phyloP scores from a whole-genome alignment of 1,140 invertebrate genomes.

The Lasaia peninsularis region DNA sequence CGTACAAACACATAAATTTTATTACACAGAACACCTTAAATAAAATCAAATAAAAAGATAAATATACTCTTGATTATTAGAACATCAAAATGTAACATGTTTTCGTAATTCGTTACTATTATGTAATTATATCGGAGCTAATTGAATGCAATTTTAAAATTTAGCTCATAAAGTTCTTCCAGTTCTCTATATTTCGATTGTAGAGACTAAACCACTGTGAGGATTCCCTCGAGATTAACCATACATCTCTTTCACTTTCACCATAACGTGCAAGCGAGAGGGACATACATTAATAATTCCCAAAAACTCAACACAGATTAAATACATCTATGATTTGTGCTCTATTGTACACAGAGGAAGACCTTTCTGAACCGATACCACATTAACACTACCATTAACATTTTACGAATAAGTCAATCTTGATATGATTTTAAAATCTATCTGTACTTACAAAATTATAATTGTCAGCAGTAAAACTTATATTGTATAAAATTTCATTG shows the following conservation, averaged over 20 bases:
- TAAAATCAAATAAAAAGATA: not conserved
- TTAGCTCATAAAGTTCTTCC: slow-evolving; percentile 5
- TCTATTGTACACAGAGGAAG: slow-evolving; percentile 9
- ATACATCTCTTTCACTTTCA: not conserved
- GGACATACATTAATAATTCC: not conserved
- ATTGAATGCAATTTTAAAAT: slow-evolving; percentile 3
- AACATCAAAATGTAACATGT: not conserved
- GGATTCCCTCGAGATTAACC: no score
- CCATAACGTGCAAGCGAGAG: not conserved
- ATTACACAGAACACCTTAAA: not conserved
- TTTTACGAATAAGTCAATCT: slow-evolving; percentile 49
- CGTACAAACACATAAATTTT: not conserved
- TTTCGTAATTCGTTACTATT: not conserved
- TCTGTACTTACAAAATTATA: slow-evolving; percentile 65
- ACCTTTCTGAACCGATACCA: not conserved
- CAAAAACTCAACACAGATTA: not conserved
- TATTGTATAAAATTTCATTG: slow-evolving; percentile 67
- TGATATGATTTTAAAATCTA: slow-evolving; percentile 70
- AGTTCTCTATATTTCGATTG: not conserved
- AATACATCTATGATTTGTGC: slow-evolving; percentile 21
- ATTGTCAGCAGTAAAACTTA: slow-evolving; percentile 64
- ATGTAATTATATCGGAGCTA: not conserved
- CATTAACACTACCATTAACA: slow-evolving; percentile 40
- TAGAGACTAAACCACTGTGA: not conserved
- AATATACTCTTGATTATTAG: not conserved